Evolutionary conservation across 2,113 vertebrate species (phyloP), one percentile per base, ranked within the genome.

Genomic region (Falco punctatus): DNA sequence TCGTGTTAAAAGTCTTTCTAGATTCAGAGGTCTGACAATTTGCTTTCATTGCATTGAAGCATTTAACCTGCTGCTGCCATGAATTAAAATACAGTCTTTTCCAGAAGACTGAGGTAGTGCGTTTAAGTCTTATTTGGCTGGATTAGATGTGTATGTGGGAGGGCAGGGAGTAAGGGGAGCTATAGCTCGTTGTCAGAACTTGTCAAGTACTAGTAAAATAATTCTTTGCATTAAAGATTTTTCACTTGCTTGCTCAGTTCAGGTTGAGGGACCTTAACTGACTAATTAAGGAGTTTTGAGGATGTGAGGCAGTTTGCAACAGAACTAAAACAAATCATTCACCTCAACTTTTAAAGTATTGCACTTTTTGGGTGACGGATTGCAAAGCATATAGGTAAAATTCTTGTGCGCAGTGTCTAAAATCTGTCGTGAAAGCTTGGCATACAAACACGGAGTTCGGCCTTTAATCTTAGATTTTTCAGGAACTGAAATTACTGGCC

Each of bases 101-200:
- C 74, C 82, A 70, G 86, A 86, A 86, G 48, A 15, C 78, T 49
- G 65, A 87, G 81, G 78, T 65, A 16, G 49, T 74, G 84, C 89
- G 87, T 94, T 79, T 49, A 77, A 85, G 69, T 65, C 84, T 81
- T 59, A 48, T n/a, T 26, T 65, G 92, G 33, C 86, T 96, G 94
- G 48, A 27, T 89, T 71, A 59, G 65, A 88, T 38, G 48, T 75
- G 38, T 85, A 35, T 80, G 88, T 96, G 81, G 90, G 92, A 90
- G 92, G 77, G 66, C 70, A 82, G 59, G 35, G 82, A 84, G 78
- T 87, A 64, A 95, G 86, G 86, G 57, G 62, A 90, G 81, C 65
- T 95, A 1, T 81, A 87, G 84, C 86, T 91, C 67, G 81, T 26
- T 91, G 83, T 26, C 48, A 95, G 80, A 73, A 77, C 51, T 86